A percentile compares a stretch with the other conserved stretches of the same genome.
These are phyloP conservation scores for Buathra laborator DNA, from an alignment of 2,888 invertebrate species.

Conservation along the genomic window DNA sequence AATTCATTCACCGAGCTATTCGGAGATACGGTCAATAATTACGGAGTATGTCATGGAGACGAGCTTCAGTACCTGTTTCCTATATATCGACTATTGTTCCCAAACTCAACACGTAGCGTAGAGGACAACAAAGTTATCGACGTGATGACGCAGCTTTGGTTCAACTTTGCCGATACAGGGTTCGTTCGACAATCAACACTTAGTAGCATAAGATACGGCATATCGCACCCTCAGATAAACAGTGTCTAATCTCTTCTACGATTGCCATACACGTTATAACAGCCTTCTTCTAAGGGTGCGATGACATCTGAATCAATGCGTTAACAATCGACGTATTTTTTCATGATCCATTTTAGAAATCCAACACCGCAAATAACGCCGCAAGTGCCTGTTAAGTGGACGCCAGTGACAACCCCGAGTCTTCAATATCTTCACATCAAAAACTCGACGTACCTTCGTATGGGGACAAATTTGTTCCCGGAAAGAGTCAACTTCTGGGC, in stretches of 20 bases:
- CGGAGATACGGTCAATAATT: conserved; percentile 88
- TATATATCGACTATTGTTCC: conserved; percentile 87
- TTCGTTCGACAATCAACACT: conserved; percentile 76
- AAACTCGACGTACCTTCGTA: conserved; percentile 85
- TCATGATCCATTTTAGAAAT: conserved; percentile 86
- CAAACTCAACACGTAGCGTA: conserved; percentile 86
- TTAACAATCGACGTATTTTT: neutral
- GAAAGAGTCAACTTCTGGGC: conserved; percentile 89
- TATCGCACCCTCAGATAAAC: neutral
- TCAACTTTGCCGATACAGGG: conserved; percentile 92
- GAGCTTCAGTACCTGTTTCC: conserved; percentile 94
- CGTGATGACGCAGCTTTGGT: conserved; percentile 89
- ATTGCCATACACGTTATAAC: neutral
- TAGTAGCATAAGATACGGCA: no score
- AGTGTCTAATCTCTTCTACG: neutral
- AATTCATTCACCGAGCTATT: conserved; percentile 91
- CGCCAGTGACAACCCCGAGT: conserved; percentile 85
- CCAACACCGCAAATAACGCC: conserved; percentile 87
- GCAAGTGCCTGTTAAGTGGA: conserved; percentile 87
- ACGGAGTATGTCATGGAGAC: conserved; percentile 93
- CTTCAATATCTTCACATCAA: conserved; percentile 87
- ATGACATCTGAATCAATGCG: neutral
- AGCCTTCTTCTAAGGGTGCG: neutral
- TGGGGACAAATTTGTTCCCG: conserved; percentile 86
- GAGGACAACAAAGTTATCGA: conserved; percentile 88